Percentiles rank a stretch among this genome's conserved stretches.
These are phyloP conservation scores for Coregonus clupeaformis DNA, from an alignment of 2,113 vertebrate species.

Conservation along the genomic window DNA sequence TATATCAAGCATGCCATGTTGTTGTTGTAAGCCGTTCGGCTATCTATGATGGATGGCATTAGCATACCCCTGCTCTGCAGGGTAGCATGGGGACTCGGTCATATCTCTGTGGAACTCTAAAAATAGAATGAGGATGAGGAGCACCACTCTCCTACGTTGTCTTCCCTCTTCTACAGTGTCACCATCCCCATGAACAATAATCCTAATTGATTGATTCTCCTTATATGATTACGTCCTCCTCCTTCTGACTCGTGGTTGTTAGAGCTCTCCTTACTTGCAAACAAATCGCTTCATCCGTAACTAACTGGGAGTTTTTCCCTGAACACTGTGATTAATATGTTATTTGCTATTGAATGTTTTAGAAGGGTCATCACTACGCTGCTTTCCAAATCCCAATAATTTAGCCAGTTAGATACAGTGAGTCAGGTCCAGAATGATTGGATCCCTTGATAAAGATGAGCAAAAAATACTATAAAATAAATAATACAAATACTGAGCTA, in stretches of 20 bases:
- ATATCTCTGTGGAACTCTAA: constrained; percentile 41
- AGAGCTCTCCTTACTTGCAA: background rate
- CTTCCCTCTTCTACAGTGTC: constrained; percentile 36
- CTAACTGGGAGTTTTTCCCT: background rate
- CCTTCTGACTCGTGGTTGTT: background rate
- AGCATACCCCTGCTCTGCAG: constrained; percentile 9
- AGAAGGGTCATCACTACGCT: background rate
- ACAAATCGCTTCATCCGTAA: background rate
- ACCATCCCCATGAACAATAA: constrained; percentile 45
- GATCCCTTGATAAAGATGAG: too few relatives aligned
- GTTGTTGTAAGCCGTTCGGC: background rate
- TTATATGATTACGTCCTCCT: constrained; percentile 40
- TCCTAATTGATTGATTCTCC: too few relatives aligned
- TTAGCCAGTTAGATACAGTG: background rate
- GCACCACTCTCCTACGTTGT: too few relatives aligned
- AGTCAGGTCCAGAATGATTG: too few relatives aligned
- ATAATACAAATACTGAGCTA: too few relatives aligned
- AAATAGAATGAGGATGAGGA: constrained; percentile 36
- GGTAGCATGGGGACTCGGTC: constrained; percentile 11
- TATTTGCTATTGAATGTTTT: background rate
- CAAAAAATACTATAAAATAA: too few relatives aligned
- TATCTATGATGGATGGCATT: constrained; percentile 13
- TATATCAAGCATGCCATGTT: background rate
- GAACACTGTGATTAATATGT: background rate
- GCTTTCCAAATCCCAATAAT: background rate